phyloP scores from a whole-genome alignment of 2,888 invertebrate species.

The Vannuccia rotundouncinata region DNA sequence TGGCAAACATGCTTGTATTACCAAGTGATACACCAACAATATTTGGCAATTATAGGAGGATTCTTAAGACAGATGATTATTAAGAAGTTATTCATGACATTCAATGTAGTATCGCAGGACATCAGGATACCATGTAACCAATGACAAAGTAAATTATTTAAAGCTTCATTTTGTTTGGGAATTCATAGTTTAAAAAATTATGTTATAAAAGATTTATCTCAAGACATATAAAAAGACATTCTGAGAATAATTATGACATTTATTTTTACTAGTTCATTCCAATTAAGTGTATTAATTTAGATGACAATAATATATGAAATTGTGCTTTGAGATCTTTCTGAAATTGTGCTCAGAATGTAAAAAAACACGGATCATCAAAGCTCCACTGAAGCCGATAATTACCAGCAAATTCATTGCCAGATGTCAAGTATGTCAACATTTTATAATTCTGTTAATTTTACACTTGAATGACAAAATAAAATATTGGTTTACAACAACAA shows the following conservation, averaged over 20 bases:
- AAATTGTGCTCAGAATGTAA: not conserved
- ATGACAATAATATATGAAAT: not conserved
- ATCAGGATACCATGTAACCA: not conserved
- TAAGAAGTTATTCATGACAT: not conserved
- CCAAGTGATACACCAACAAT: not conserved
- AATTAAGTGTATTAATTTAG: not conserved
- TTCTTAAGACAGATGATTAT: not conserved
- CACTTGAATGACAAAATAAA: not conserved
- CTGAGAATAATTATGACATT: not conserved
- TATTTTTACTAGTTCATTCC: not conserved
- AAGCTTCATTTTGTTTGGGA: not conserved
- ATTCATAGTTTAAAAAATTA: not conserved
- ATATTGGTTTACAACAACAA: not conserved
- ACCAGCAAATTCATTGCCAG: not conserved
- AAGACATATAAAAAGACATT: too few species aligned
- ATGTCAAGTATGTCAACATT: not conserved
- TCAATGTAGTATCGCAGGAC: not conserved
- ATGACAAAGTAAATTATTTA: not conserved
- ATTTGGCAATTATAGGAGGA: not conserved
- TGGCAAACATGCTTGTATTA: not conserved
- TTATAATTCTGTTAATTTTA: not conserved
- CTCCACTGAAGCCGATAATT: not conserved
- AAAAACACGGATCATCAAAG: not conserved
- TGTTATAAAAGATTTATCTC: not conserved
- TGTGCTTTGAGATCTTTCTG: not conserved